Conservation (phyloP, 2,888 invertebrate genomes). For the Sericinus montela region DNA sequence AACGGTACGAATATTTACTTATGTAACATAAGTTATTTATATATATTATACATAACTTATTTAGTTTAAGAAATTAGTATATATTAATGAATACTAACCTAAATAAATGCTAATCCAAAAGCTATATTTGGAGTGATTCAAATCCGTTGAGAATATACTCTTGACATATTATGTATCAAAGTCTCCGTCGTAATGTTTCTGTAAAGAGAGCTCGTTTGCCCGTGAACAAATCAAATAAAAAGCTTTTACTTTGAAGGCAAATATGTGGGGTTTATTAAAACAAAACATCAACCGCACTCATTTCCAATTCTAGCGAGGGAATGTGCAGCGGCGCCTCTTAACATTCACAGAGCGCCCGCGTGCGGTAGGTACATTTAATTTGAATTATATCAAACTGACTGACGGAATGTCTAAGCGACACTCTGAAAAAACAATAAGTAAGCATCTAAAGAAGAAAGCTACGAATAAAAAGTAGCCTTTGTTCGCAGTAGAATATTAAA, state of each 20-base stretch:
- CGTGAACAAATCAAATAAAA: slow-evolving; percentile 61
- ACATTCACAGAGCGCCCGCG: slow-evolving; percentile 54
- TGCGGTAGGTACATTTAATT: slow-evolving; percentile 73
- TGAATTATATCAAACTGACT: slow-evolving; percentile 70
- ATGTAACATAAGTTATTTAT: no score
- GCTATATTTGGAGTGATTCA: neutral
- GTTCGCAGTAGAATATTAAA: slow-evolving; percentile 65
- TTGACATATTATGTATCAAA: slow-evolving; percentile 22
- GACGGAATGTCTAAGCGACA: slow-evolving; percentile 66
- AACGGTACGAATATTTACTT: no score
- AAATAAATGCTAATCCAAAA: no score
- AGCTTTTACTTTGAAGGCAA: slow-evolving; percentile 58
- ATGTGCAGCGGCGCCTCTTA: slow-evolving; percentile 53
- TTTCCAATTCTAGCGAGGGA: slow-evolving; percentile 62
- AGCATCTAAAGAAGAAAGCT: slow-evolving; percentile 51
- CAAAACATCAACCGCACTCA: slow-evolving; percentile 61
- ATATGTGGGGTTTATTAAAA: slow-evolving; percentile 71
- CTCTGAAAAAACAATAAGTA: slow-evolving; percentile 57
- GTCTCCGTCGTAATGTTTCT: slow-evolving; percentile 34
- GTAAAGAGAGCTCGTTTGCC: slow-evolving; percentile 38
- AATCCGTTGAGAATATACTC: neutral
- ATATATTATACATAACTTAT: no score
- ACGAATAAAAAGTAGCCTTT: slow-evolving; percentile 53
- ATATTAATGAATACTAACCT: no score
- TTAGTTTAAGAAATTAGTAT: no score